Conservation (phyloP, 2,888 invertebrate species). For the Acanthosepion pharaonis region DNA sequence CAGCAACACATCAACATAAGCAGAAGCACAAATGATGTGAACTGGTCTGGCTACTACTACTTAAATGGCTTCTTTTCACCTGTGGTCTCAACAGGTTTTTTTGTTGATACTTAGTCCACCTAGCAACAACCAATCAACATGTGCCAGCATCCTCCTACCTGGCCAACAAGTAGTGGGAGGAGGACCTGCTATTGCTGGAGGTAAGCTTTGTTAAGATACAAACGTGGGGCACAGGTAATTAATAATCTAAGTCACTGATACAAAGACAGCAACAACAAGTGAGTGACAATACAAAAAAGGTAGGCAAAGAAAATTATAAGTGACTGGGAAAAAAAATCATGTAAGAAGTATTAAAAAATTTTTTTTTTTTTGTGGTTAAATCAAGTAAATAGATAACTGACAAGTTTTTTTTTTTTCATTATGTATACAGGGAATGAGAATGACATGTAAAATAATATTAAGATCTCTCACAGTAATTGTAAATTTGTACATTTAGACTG, state of each 20-base stretch:
- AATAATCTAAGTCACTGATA: conserved; percentile 46
- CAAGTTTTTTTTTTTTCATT: no score
- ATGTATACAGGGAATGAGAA: no score
- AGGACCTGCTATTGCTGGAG: background rate
- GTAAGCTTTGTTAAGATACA: conserved; percentile 44
- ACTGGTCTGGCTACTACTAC: conserved; percentile 40
- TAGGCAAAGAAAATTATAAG: background rate
- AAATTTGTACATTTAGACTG: no score
- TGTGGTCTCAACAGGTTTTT: conserved; percentile 49
- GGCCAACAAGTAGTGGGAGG: background rate
- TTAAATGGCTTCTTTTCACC: conserved; percentile 47
- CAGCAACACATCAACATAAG: conserved; percentile 41
- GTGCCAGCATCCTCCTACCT: conserved; percentile 57
- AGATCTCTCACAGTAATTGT: no score
- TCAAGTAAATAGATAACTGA: no score
- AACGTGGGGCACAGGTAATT: conserved; percentile 43
- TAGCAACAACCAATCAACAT: conserved; percentile 64
- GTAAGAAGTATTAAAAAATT: no score
- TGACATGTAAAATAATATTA: no score
- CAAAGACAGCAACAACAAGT: conserved; percentile 25
- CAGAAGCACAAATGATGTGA: conserved; percentile 1
- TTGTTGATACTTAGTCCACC: conserved; percentile 64
- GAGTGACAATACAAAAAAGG: background rate
- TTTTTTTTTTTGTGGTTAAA: no score
- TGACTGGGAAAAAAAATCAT: no score